These are phyloP conservation scores for Amphilophus citrinellus DNA, from an alignment of 2,113 vertebrate genomes.

Conservation along the genomic window DNA sequence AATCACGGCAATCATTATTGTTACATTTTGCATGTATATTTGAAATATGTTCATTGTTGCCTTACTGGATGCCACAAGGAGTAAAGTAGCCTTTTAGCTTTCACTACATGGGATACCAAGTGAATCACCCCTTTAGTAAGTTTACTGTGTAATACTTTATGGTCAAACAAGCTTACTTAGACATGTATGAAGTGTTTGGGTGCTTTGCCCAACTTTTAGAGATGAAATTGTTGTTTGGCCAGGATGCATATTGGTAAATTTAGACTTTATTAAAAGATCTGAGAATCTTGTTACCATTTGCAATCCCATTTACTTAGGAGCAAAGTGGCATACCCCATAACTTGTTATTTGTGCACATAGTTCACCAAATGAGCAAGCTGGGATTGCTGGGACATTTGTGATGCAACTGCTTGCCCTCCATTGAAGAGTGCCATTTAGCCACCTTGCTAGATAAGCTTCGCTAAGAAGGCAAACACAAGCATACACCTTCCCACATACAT, in stretches of 20 bases:
- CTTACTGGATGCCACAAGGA: background rate
- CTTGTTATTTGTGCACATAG: background rate
- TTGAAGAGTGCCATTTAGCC: conserved; percentile 16
- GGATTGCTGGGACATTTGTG: background rate
- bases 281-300: background rate
- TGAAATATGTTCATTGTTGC: background rate
- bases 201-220: background rate
- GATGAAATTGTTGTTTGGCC: background rate
- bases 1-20: background rate
- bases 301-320: background rate
- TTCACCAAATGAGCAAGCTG: conserved; percentile 1
- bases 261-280: conserved; percentile 6
- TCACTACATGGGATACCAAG: background rate
- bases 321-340: background rate
- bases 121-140: too few species aligned
- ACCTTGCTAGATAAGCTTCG: conserved; percentile 29
- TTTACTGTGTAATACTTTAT: background rate
- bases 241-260: background rate
- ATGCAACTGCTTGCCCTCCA: background rate
- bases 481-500: conserved; percentile 33
- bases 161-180: background rate
- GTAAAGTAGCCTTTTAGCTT: background rate
- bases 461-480: conserved; percentile 21
- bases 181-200: background rate
- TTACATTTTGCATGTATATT: background rate